Conservation (phyloP, 2,113 vertebrate genomes). For the Meles meles region DNA sequence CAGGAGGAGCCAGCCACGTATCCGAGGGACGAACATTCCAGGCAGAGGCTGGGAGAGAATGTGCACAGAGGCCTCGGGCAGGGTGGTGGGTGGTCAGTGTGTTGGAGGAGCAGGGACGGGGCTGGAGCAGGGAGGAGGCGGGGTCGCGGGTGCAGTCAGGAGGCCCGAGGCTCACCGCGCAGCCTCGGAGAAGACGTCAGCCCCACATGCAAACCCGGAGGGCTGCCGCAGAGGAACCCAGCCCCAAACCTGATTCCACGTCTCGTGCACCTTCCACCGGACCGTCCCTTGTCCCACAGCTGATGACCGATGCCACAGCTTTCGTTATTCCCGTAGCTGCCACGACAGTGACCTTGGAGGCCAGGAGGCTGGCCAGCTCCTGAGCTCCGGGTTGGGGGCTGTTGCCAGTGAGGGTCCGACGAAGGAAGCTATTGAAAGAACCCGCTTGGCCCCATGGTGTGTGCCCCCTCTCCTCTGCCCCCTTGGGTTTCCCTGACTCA, state of each 20-base stretch:
- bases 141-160: accelerated
- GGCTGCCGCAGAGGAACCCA: background rate
- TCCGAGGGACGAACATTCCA: background rate
- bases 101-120: background rate
- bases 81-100: background rate
- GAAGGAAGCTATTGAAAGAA: background rate
- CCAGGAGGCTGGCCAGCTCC: too few species aligned
- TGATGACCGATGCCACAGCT: background rate
- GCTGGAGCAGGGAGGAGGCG: background rate
- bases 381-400: too few species aligned
- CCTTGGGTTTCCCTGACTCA: background rate
- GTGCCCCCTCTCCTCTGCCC: accelerated
- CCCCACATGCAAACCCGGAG: background rate
- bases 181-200: accelerated
- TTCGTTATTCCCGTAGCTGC: background rate
- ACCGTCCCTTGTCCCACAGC: background rate
- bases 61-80: background rate
- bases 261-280: accelerated
- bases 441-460: background rate
- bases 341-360: background rate
- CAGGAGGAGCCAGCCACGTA: accelerated
- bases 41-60: too few species aligned
- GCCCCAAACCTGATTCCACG: background rate
- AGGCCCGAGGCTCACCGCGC: background rate
- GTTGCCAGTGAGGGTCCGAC: background rate